Percentiles rank a stretch among this genome's conserved stretches.
Evolutionary conservation across 1,140 invertebrate genomes (phyloP).

Genomic region (Hylaeus volcanicus): DNA sequence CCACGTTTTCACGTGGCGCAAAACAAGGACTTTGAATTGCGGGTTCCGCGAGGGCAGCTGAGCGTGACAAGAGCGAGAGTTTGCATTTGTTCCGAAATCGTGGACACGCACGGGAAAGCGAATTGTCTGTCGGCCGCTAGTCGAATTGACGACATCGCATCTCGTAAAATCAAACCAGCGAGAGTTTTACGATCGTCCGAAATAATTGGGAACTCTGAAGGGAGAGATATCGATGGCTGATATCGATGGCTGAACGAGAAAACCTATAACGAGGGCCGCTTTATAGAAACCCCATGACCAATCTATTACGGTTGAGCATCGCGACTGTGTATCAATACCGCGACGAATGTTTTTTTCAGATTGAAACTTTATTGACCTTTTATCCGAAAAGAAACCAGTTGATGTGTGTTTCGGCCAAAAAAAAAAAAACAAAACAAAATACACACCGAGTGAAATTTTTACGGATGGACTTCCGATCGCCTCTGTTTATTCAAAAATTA

Average conservation of each 20-base stretch:
- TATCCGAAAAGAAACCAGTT: background rate
- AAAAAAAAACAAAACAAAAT: no score
- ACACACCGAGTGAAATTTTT: no score
- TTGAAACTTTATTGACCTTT: background rate
- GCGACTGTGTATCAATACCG: background rate
- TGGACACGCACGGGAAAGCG: slow-evolving; percentile 18
- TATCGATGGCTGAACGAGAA: slow-evolving; percentile 2
- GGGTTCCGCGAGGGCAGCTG: slow-evolving; percentile 27
- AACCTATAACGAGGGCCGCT: slow-evolving; percentile 7
- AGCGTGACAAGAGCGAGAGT: slow-evolving; percentile 45
- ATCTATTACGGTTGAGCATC: slow-evolving; percentile 1
- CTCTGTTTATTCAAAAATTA: no score
- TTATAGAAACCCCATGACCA: slow-evolving; percentile 4
- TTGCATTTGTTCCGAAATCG: slow-evolving; percentile 41
- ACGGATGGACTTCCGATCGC: no score
- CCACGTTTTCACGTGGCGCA: slow-evolving; percentile 40
- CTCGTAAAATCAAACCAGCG: slow-evolving; percentile 48
- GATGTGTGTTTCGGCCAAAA: background rate
- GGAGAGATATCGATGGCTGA: background rate
- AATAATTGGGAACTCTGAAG: slow-evolving; percentile 34
- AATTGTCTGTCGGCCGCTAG: slow-evolving; percentile 39
- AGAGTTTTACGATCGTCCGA: slow-evolving; percentile 29
- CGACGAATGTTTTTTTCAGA: background rate
- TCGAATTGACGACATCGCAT: slow-evolving; percentile 44
- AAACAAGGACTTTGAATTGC: slow-evolving; percentile 44